These are phyloP conservation scores for Pangasianodon hypophthalmus DNA, from an alignment of 2,113 vertebrate species.

Conservation along the genomic window DNA sequence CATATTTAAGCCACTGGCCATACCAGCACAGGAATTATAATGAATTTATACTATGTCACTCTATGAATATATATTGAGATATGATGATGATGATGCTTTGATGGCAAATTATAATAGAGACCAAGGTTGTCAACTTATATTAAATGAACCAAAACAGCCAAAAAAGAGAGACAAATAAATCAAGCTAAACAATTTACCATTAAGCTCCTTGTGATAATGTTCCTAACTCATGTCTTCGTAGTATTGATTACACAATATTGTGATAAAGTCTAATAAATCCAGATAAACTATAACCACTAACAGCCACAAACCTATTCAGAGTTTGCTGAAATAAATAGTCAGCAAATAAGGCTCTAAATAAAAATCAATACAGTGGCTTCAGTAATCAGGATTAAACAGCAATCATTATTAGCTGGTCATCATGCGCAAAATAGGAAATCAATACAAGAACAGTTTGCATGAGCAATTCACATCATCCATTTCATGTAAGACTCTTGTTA, in stretches of 20 bases:
- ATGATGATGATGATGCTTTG: neutral
- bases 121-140: neutral
- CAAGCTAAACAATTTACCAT: slow-evolving; percentile 5
- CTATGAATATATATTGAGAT: neutral
- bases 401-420: slow-evolving; percentile 29
- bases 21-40: neutral
- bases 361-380: slow-evolving; percentile 16
- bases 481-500: neutral
- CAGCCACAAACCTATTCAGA: neutral
- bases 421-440: slow-evolving; percentile 10
- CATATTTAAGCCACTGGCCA: neutral
- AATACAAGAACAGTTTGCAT: neutral
- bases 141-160: neutral
- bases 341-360: slow-evolving; percentile 21
- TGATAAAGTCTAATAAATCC: slow-evolving; percentile 4
- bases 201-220: neutral
- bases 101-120: neutral
- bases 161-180: neutral
- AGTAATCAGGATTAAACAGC: slow-evolving; percentile 29
- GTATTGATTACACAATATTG: slow-evolving; percentile 15
- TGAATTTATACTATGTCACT: neutral
- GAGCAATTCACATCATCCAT: slow-evolving; percentile 7
- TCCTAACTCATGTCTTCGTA: neutral
- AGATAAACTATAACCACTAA: neutral
- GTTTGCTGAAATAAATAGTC: slow-evolving; percentile 9